These are phyloP conservation scores for Sarcophaga carnaria DNA, from an alignment of 2,888 invertebrate species.

Conservation along the genomic window DNA sequence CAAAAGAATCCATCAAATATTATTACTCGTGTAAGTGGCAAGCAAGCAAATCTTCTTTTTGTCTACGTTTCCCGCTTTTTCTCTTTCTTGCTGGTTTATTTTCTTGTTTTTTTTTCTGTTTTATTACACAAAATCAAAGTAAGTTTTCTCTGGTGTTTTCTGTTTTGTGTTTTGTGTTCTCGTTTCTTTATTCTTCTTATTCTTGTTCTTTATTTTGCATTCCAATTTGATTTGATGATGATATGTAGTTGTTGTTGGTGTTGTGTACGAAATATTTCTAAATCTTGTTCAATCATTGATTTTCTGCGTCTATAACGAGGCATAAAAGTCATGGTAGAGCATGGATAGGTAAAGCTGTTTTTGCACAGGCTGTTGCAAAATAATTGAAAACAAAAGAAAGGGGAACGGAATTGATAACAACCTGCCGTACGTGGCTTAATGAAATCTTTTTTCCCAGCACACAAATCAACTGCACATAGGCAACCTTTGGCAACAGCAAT, in stretches of 20 bases:
- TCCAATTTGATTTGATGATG: no score
- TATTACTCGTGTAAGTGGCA: slow-evolving; percentile 28
- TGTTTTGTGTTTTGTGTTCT: no score
- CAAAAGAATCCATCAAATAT: slow-evolving; percentile 12
- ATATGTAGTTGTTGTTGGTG: neutral
- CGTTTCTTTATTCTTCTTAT: no score
- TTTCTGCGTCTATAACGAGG: neutral
- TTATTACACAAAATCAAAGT: neutral
- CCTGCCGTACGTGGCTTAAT: slow-evolving; percentile 52
- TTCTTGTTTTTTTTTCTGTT: neutral
- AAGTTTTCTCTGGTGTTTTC: neutral
- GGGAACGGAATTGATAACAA: slow-evolving; percentile 44
- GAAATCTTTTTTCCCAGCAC: slow-evolving; percentile 48
- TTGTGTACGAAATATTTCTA: slow-evolving; percentile 58
- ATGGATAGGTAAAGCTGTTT: no score
- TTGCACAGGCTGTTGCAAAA: no score
- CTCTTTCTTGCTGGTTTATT: neutral
- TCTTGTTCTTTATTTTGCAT: no score
- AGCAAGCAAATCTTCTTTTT: slow-evolving; percentile 50
- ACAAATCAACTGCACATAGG: slow-evolving; percentile 28
- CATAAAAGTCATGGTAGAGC: no score
- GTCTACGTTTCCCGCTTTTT: slow-evolving; percentile 46
- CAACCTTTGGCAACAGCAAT: neutral
- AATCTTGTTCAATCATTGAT: slow-evolving; percentile 56
- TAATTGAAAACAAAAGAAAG: no score